phyloP scores from a whole-genome alignment of 2,797 vertebrate species.

The Sparus aurata region DNA sequence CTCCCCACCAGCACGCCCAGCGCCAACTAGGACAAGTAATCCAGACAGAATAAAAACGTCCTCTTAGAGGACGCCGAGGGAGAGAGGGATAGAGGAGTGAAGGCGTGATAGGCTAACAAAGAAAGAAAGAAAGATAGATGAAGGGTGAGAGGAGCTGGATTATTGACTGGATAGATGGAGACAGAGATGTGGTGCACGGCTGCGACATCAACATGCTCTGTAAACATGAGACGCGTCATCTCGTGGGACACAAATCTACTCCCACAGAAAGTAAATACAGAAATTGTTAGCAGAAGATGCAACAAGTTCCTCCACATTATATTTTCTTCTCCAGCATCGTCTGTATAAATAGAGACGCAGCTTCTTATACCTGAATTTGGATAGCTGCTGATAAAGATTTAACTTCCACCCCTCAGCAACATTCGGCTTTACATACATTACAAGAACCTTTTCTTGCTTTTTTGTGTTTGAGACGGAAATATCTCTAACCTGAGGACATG shows the following conservation, averaged over 20 bases:
- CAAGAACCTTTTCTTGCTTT: no score
- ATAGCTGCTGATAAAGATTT: no score
- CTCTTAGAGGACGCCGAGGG: constrained; percentile 62
- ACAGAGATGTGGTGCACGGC: constrained; percentile 14
- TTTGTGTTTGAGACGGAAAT: no score
- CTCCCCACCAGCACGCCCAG: constrained; percentile 59
- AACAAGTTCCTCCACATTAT: background rate
- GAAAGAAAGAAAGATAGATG: background rate
- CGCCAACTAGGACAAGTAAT: constrained; percentile 85
- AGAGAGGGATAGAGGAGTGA: constrained; percentile 43
- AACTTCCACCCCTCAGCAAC: no score
- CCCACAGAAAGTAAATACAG: constrained; percentile 6
- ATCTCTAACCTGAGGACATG: no score
- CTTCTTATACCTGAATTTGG: no score
- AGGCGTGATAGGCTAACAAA: constrained; percentile 9
- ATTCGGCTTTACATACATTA: no score
- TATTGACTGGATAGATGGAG: constrained; percentile 20
- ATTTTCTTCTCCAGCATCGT: background rate
- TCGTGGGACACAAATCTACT: constrained; percentile 10
- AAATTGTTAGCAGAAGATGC: background rate
- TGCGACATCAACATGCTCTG: background rate
- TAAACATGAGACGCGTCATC: constrained; percentile 25
- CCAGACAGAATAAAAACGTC: constrained; percentile 79
- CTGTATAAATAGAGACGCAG: no score
- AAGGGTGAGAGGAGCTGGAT: constrained; percentile 1